Conservation (phyloP, 2,113 vertebrate genomes). For the Notarius quadriscutis region DNA sequence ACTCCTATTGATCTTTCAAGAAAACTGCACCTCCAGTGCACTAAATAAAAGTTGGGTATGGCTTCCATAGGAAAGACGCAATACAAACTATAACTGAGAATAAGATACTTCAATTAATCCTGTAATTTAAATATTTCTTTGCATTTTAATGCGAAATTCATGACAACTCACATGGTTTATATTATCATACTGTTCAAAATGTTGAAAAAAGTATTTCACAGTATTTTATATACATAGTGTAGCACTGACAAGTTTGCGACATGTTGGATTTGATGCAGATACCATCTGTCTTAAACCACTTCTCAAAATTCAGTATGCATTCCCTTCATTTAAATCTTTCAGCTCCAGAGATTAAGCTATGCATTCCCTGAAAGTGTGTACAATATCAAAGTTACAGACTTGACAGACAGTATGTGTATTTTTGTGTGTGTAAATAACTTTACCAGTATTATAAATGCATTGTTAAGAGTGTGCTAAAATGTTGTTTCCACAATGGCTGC, state of each 20-base stretch:
- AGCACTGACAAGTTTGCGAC: not conserved
- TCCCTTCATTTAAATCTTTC: not conserved
- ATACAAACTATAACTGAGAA: not conserved
- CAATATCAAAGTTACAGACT: not conserved
- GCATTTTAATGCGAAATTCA: not conserved
- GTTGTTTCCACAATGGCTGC: not conserved
- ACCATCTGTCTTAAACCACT: not conserved
- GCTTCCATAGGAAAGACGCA: not conserved
- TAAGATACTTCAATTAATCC: not conserved
- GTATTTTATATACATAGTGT: not conserved
- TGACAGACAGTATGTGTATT: not conserved
- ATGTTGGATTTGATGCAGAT: not conserved
- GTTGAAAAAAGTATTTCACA: not conserved
- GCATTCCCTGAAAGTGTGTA: not conserved
- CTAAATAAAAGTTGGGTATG: not conserved
- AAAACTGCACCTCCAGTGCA: not conserved
- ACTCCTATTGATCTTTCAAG: constrained; percentile 41
- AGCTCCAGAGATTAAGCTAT: not conserved
- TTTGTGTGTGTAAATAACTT: not conserved
- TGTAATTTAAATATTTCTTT: not conserved
- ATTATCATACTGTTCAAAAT: not conserved
- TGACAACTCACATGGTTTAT: not conserved
- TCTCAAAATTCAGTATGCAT: not conserved
- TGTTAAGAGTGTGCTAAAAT: not conserved
- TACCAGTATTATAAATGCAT: not conserved